Evolutionary conservation across 2,888 invertebrate genomes (phyloP), one percentile per base, ranked within the genome.

Genomic region (Pedicia rivosa): DNA sequence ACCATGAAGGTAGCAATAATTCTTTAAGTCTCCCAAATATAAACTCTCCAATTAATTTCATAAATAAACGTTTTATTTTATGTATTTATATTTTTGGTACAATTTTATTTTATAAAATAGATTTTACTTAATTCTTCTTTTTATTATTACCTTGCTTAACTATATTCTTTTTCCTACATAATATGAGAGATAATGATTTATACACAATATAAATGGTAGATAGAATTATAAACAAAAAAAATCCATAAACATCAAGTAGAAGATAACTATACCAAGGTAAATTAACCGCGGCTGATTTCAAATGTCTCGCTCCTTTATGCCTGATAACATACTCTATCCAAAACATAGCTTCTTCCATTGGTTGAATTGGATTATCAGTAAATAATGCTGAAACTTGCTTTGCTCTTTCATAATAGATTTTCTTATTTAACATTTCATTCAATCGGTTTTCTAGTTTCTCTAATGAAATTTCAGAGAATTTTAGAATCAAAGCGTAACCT

Each of bases 311-410:
- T 1, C 62, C 63, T 5, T 57, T 52, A 43, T 65, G 55, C 28
- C 61, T 49, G 7, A 55, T 61, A 1, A 70, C 62, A 51, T 72
- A 70, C 50, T 74, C 73, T 24, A 71, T 64, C 72, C 72, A 73
- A 51, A 63, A 73, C 34, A 66, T 60, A 8, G 72, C 68, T 30
- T 68, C 68, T 4, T 71, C 67, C 47, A 70, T 48, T 2, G 73
- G 67, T 37, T 65, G 61, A 40, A 67, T 53, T 1, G 67, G 66
- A 47, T 69, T 64, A 47, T 73, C 72, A 20, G 58, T 58, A 50
- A 68, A 72, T 12, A 63, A 50, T 14, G 50, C 50, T 0, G 68
- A 67, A 2, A 65, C 47, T 46, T 62, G 58, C 43, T 64, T 49
- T 0, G 64, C 65, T 38, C 56, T 55, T 12, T 55, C 52, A 43